A percentile compares a stretch with the other conserved stretches of the same genome.
These are phyloP conservation scores for Macrotrachela quadricornifera DNA, from an alignment of 1,140 invertebrate species.

Conservation along the genomic window DNA sequence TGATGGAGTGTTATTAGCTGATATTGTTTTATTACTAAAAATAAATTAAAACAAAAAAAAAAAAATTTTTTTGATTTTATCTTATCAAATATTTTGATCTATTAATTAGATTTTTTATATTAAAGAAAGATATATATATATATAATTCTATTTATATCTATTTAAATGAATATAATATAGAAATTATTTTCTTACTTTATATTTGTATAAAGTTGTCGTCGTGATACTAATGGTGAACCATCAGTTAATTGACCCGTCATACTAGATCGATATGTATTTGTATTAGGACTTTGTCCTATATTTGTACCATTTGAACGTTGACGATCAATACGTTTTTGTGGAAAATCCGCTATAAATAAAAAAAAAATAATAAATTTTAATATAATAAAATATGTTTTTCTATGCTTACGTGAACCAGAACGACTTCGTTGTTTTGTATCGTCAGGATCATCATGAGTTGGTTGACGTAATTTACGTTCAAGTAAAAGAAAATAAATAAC, in stretches of 20 bases:
- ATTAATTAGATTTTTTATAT: too few relatives aligned
- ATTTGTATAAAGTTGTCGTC: neutral
- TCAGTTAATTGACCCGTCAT: conserved; percentile 9
- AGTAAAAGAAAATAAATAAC: conserved; percentile 89
- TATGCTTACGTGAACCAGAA: neutral
- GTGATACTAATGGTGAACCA: conserved; percentile 7
- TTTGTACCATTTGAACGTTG: conserved; percentile 65
- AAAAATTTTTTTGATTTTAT: too few relatives aligned
- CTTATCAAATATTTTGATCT: too few relatives aligned
- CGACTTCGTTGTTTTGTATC: conserved; percentile 33
- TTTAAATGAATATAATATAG: too few relatives aligned
- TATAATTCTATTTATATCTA: too few relatives aligned
- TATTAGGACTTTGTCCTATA: neutral
- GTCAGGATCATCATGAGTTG: conserved; percentile 79
- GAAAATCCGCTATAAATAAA: conserved; percentile 45
- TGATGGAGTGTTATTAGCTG: too few relatives aligned
- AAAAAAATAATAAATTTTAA: neutral
- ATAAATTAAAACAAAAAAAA: too few relatives aligned
- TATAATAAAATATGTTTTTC: too few relatives aligned
- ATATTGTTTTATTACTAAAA: too few relatives aligned
- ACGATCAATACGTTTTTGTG: conserved; percentile 72
- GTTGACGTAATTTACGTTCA: conserved; percentile 79
- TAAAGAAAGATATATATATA: too few relatives aligned
- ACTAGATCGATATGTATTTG: conserved; percentile 2
- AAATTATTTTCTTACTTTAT: too few relatives aligned